Conservation (phyloP, 2,113 vertebrate species). For the Nyctibius bracteatus region DNA sequence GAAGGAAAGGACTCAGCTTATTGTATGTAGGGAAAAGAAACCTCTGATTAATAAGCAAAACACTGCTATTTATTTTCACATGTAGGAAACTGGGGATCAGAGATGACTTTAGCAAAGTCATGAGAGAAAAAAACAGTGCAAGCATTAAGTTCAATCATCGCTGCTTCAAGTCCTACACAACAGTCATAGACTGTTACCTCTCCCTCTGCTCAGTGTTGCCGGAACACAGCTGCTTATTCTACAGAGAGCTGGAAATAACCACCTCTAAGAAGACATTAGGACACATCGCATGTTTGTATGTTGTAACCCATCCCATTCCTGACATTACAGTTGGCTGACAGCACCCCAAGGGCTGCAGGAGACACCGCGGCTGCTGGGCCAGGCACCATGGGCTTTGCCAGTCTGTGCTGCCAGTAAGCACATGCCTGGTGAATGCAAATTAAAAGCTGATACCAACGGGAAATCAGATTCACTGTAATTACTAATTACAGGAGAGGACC, state of each 20-base stretch:
- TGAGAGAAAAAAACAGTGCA: not conserved
- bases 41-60: not conserved
- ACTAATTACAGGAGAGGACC: not conserved
- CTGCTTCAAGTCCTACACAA: not conserved
- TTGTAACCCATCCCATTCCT: not conserved
- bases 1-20: not conserved
- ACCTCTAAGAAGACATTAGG: accelerated
- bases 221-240: not conserved
- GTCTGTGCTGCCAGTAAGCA: not conserved
- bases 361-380: not conserved
- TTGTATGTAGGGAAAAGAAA: not conserved
- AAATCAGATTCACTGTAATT: not conserved
- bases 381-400: not conserved
- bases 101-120: not conserved
- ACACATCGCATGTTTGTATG: accelerated
- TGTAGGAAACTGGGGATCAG: not conserved
- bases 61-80: not conserved
- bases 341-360: not conserved
- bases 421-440: not conserved
- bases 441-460: not conserved
- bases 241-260: not conserved
- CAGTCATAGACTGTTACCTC: accelerated
- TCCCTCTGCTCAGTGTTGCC: not conserved
- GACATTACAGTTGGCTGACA: not conserved
- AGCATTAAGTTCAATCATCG: not conserved